Conservation (phyloP, 2,888 invertebrate species). For the Coremacera marginata region DNA sequence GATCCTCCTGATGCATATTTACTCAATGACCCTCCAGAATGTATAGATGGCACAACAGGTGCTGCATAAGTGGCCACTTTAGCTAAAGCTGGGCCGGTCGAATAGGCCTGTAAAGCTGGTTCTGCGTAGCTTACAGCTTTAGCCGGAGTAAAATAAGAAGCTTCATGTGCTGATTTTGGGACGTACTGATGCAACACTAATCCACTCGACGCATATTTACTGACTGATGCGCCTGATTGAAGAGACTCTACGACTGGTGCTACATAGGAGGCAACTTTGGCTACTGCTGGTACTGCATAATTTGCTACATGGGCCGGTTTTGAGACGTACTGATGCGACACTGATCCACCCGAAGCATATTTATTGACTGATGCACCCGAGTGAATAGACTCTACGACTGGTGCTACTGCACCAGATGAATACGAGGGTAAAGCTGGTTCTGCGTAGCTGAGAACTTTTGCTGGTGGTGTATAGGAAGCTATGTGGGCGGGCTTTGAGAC, state of each 20-base stretch:
- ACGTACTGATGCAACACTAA: conserved; percentile 48
- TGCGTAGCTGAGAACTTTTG: conserved; percentile 51
- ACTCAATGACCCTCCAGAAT: not conserved
- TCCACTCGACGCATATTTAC: conserved; percentile 45
- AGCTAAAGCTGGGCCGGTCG: conserved; percentile 43
- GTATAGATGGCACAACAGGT: conserved; percentile 18
- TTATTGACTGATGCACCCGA: conserved; percentile 38
- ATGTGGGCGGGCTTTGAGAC: conserved; percentile 46
- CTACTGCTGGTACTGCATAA: conserved; percentile 48
- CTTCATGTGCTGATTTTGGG: conserved; percentile 65
- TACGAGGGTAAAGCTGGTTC: conserved; percentile 41
- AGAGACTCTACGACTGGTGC: conserved; percentile 48
- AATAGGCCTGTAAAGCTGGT: conserved; percentile 43
- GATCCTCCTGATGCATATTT: conserved; percentile 43
- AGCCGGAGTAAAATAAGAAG: conserved; percentile 55
- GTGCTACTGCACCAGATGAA: conserved; percentile 41
- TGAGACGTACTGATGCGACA: conserved; percentile 49
- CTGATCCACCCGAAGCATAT: conserved; percentile 45
- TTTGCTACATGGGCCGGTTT: conserved; percentile 65
- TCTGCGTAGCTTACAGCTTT: conserved; percentile 46
- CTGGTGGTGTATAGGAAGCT: conserved; percentile 46
- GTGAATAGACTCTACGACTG: conserved; percentile 43
- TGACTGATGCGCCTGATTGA: conserved; percentile 37
- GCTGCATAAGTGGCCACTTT: conserved; percentile 45
- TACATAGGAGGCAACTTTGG: conserved; percentile 44